Evolutionary conservation across 2,888 invertebrate genomes (phyloP).

Genomic region (Vesta saturnalis): DNA sequence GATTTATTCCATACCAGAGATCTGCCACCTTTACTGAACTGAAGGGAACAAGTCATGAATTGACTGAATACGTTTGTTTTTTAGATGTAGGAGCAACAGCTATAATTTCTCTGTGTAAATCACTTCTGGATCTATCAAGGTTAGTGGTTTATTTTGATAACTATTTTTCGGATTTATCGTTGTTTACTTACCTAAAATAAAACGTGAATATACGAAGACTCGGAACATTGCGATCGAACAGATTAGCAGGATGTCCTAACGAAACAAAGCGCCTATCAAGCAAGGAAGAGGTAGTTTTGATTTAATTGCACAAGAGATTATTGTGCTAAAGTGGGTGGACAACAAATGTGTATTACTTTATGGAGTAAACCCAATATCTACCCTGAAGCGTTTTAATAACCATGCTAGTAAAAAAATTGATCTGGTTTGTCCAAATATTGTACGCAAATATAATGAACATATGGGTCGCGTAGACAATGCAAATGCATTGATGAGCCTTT

Average conservation of each 20-base stretch:
- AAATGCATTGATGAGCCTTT: constrained; percentile 2
- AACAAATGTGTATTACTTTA: neutral
- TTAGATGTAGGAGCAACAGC: neutral
- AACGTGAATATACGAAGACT: neutral
- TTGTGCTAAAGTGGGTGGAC: constrained; percentile 7
- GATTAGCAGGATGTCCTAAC: neutral
- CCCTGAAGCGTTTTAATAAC: too few species aligned
- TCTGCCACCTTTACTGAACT: too few species aligned
- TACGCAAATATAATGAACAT: neutral
- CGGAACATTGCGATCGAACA: neutral
- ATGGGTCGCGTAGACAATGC: neutral
- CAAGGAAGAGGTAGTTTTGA: neutral
- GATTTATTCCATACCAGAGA: too few species aligned
- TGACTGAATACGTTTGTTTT: neutral
- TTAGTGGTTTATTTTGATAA: neutral
- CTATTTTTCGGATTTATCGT: neutral
- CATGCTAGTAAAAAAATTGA: too few species aligned
- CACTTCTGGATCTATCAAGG: neutral
- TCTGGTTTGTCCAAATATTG: too few species aligned
- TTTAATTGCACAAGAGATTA: neutral
- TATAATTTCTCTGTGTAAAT: neutral
- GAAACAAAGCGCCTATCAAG: neutral
- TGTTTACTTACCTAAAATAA: neutral
- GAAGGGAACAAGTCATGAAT: too few species aligned
- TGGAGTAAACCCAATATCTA: neutral